Evolutionary conservation across 1,140 invertebrate genomes (phyloP).

Genomic region (Agrilus planipennis): DNA sequence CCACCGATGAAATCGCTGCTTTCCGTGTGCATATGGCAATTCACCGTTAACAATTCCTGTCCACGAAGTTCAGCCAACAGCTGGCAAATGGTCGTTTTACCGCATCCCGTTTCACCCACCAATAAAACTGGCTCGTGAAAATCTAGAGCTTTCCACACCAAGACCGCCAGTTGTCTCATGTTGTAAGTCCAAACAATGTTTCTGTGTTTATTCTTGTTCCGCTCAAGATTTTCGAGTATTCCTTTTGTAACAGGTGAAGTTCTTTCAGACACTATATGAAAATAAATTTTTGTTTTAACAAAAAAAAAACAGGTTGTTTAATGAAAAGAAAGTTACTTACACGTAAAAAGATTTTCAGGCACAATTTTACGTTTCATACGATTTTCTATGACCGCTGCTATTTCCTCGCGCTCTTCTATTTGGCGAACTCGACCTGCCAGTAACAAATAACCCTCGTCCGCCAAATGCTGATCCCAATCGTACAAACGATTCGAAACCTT

Average conservation of each 20-base stretch:
- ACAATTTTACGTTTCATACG: slow-evolving; percentile 70
- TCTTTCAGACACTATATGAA: slow-evolving; percentile 41
- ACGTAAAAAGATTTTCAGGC: slow-evolving; percentile 63
- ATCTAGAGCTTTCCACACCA: slow-evolving; percentile 78
- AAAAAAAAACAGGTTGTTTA: background rate
- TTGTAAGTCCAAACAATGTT: slow-evolving; percentile 91
- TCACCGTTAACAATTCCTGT: slow-evolving; percentile 65
- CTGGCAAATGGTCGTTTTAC: slow-evolving; percentile 96
- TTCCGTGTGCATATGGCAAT: slow-evolving; percentile 99
- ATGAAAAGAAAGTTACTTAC: slow-evolving; percentile 23
- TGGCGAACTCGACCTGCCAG: slow-evolving; percentile 88
- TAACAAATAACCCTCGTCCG: slow-evolving; percentile 94
- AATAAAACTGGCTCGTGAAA: slow-evolving; percentile 92
- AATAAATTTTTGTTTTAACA: slow-evolving; percentile 1
- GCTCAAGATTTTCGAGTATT: slow-evolving; percentile 56
- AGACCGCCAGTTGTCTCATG: slow-evolving; percentile 82
- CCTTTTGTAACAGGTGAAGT: slow-evolving; percentile 66
- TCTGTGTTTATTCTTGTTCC: slow-evolving; percentile 45
- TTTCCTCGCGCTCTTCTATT: slow-evolving; percentile 62
- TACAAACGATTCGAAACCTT: slow-evolving; percentile 51
- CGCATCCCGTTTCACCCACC: slow-evolving; percentile 96
- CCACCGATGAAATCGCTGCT: slow-evolving; percentile 96
- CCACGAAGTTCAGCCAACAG: slow-evolving; percentile 58
- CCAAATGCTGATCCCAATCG: slow-evolving; percentile 96
- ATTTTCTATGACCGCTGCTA: slow-evolving; percentile 70